phyloP scores from a whole-genome alignment of 1,140 invertebrate genomes.

The Oryctes rhinoceros region DNA sequence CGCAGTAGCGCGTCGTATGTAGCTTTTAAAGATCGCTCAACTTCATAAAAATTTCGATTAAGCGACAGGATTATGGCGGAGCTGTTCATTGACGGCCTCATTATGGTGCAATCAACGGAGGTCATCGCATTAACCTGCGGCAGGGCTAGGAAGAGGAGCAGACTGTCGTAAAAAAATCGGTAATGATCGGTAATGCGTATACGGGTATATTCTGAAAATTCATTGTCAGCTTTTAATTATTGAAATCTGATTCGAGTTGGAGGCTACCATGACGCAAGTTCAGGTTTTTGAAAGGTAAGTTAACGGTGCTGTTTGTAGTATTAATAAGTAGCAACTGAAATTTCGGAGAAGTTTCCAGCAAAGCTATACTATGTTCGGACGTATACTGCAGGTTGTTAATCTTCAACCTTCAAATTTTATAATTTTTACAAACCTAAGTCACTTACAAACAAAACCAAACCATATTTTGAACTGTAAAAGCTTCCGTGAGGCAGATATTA shows the following conservation, averaged over 20 bases:
- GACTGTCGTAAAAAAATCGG: neutral
- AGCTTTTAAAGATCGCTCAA: neutral
- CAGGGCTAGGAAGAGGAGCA: neutral
- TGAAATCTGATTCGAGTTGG: neutral
- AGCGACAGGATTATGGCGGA: neutral
- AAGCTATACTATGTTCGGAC: too few relatives aligned
- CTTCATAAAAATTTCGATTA: constrained; percentile 8
- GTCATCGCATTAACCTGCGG: constrained; percentile 27
- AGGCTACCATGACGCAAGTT: neutral
- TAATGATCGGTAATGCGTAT: neutral
- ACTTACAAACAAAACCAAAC: too few relatives aligned
- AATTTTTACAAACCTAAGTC: too few relatives aligned
- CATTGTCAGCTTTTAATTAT: neutral
- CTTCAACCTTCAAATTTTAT: too few relatives aligned
- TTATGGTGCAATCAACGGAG: neutral
- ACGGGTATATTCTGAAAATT: constrained; percentile 12
- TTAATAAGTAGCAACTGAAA: too few relatives aligned
- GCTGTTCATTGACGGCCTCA: neutral
- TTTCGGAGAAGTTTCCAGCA: too few relatives aligned
- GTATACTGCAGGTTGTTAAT: too few relatives aligned
- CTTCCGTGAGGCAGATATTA: too few relatives aligned
- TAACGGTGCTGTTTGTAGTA: too few relatives aligned
- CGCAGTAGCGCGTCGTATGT: neutral
- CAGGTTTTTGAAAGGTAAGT: too few relatives aligned
- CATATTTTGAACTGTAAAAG: too few relatives aligned